Conservation (phyloP, 2,113 vertebrate genomes). For the Leptobrachium leishanense region DNA sequence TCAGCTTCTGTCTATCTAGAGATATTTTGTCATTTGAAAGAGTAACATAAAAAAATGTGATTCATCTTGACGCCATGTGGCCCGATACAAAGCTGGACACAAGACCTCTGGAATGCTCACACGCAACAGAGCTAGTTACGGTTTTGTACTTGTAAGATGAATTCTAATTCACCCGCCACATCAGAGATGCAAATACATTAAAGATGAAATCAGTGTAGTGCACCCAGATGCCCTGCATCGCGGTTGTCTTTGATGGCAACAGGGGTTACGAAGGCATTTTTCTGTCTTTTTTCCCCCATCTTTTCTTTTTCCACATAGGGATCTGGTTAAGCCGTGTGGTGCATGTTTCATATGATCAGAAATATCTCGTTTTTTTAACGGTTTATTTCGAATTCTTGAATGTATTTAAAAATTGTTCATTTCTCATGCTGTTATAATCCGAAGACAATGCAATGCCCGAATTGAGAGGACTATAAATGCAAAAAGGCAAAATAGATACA, state of each 20-base stretch:
- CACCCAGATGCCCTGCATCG: conserved; percentile 60
- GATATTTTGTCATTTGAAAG: conserved; percentile 40
- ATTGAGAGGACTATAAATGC: neutral
- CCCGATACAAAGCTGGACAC: conserved; percentile 37
- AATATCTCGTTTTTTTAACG: conserved; percentile 53
- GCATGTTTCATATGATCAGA: conserved; percentile 56
- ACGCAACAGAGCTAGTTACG: conserved; percentile 40
- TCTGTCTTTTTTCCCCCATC: conserved; percentile 61
- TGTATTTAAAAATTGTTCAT: too few species aligned
- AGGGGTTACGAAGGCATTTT: conserved; percentile 66
- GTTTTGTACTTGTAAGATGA: conserved; percentile 56
- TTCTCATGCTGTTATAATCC: neutral
- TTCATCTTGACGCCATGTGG: conserved; percentile 46
- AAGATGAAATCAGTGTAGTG: conserved; percentile 64
- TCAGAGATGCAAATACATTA: conserved; percentile 62
- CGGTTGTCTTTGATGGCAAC: conserved; percentile 68
- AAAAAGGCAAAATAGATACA: too few species aligned
- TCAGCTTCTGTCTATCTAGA: conserved; percentile 49
- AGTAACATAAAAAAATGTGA: conserved; percentile 30
- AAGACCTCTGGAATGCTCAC: conserved; percentile 42
- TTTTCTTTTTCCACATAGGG: conserved; percentile 60
- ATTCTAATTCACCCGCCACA: conserved; percentile 55
- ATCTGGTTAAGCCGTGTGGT: conserved; percentile 66
- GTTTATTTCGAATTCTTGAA: neutral
- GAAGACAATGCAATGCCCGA: neutral